Percentiles rank a stretch among this genome's conserved stretches.
Conservation (phyloP, 1,140 invertebrate species). For the Polyergus mexicanus region DNA sequence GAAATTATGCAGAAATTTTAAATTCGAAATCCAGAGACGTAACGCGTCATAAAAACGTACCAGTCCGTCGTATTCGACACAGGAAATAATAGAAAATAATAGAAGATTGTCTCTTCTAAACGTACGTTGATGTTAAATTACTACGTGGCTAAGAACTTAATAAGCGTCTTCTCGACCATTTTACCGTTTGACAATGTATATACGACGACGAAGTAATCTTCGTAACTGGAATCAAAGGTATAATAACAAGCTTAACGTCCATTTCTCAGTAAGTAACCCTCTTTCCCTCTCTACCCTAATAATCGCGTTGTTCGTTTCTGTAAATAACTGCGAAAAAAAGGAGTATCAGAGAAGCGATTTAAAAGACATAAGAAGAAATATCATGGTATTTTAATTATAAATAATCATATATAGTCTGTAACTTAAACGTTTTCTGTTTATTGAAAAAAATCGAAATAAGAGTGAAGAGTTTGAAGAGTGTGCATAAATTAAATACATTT, state of each 20-base stretch:
- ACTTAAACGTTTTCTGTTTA: neutral
- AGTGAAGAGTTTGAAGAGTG: neutral
- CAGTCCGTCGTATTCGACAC: neutral
- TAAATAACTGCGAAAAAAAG: constrained; percentile 3
- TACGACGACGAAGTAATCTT: constrained; percentile 48
- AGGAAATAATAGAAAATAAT: constrained; percentile 41
- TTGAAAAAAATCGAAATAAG: neutral
- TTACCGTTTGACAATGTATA: constrained; percentile 26
- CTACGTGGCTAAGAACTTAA: constrained; percentile 39
- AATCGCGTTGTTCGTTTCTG: constrained; percentile 39
- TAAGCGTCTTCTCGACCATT: constrained; percentile 20
- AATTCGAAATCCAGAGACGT: neutral
- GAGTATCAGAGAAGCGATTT: neutral
- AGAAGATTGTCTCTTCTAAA: constrained; percentile 35
- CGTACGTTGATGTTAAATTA: constrained; percentile 37
- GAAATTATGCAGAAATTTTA: neutral
- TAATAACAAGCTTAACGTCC: constrained; percentile 50
- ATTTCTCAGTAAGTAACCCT: constrained; percentile 60
- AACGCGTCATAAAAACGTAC: neutral
- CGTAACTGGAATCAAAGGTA: constrained; percentile 49
- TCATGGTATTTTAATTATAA: neutral
- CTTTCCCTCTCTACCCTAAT: constrained; percentile 41
- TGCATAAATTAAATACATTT: neutral
- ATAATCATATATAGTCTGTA: neutral
- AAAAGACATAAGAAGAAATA: neutral